Evolutionary conservation across 2,888 invertebrate species (phyloP), one percentile per base, ranked within the genome.

Genomic region (Plebejus anna): DNA sequence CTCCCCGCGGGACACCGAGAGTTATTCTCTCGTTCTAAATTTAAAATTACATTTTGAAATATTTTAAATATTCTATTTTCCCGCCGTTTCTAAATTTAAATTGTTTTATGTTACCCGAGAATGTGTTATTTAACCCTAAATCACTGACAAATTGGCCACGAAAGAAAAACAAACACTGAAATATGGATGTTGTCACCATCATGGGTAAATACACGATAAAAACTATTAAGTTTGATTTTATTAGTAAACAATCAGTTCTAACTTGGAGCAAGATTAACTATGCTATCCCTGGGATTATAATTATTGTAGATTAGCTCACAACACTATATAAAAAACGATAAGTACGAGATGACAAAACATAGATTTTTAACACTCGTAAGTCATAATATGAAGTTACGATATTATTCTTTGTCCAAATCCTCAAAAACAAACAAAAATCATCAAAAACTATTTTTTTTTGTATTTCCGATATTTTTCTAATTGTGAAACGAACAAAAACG

Each of bases 1-100:
- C 89, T 84, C 93, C 90, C 93, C 90, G 92, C 92, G 92, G 93
- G 93, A 92, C 92, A 89, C 87, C 84, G 89, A 93, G 93, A 94
- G 89, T 92, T 94, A 94, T 94, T 88, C 87, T 88, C 90, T 91
- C 92, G 92, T 94, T 92, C 92, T 93, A 93, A 92, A 92, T 93
- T 93, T 92, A 90, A 92, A 92, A 91, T 92, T 93, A 92, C 90
- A 90, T 89, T 91, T 88, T 87, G 84, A 89, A 90, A 92, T 92
- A 87, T 88, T 90, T 91, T 88, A 87, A 88, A 89, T 83, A 9
- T 80, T 82, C 84, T 88, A 91, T 89, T 86, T 87, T 84, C 89
- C 91, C 79, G 79, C 78, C 32, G n/a, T 6, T 55, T 73, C 73
- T 73, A 73, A 55, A 73, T 51, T 51, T 73, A 73, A 4, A 13